Conservation (phyloP, 2,113 vertebrate species). For the Nothobranchius furzeri region DNA sequence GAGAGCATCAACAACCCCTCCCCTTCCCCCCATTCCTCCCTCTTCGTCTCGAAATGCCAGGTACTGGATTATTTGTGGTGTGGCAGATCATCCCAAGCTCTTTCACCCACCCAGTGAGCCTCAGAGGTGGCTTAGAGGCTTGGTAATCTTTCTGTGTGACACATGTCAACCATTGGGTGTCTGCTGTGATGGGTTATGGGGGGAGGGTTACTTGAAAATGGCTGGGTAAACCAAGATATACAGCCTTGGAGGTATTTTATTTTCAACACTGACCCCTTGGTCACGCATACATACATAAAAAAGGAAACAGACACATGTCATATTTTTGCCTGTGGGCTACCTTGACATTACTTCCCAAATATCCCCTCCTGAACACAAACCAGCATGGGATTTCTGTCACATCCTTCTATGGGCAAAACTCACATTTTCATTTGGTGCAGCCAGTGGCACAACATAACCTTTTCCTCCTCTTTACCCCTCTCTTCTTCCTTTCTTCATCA, state of each 20-base stretch:
- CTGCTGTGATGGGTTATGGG: constrained; percentile 33
- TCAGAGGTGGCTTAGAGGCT: constrained; percentile 68
- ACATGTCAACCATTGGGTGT: constrained; percentile 65
- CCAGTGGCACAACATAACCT: constrained; percentile 69
- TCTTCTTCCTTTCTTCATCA: constrained; percentile 47
- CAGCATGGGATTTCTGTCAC: constrained; percentile 57
- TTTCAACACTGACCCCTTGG: not conserved
- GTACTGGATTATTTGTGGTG: constrained; percentile 67
- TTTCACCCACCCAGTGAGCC: constrained; percentile 52
- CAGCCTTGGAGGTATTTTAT: not conserved
- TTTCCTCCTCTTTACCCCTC: constrained; percentile 61
- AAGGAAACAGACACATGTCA: not conserved
- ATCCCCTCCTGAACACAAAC: constrained; percentile 49
- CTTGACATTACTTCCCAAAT: constrained; percentile 65
- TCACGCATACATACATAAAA: not conserved
- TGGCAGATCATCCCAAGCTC: constrained; percentile 59
- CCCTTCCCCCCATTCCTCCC: not conserved
- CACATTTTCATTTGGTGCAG: constrained; percentile 58
- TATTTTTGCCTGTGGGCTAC: constrained; percentile 47
- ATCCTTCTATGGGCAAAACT: constrained; percentile 55
- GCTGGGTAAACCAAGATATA: constrained; percentile 48
- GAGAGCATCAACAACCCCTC: constrained; percentile 32
- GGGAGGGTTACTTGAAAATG: constrained; percentile 39
- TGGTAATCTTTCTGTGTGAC: constrained; percentile 72
- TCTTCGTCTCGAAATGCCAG: constrained; percentile 34